Percentiles rank a stretch among this genome's conserved stretches.
phyloP scores from a whole-genome alignment of 2,888 invertebrate genomes.

The Ptychoptera albimana region DNA sequence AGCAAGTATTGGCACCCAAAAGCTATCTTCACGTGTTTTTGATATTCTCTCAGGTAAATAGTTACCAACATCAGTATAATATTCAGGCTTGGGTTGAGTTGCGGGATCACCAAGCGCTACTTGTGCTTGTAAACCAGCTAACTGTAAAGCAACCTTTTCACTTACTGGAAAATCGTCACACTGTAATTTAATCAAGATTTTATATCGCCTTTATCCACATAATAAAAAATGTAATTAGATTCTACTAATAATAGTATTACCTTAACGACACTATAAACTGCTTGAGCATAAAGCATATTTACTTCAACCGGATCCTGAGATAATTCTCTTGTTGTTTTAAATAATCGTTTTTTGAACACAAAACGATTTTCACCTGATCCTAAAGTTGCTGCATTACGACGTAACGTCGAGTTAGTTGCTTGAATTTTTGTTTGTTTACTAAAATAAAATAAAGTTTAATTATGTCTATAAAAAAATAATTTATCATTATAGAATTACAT shows the following conservation, averaged over 20 bases:
- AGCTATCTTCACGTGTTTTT: slow-evolving; percentile 58
- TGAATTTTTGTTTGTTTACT: slow-evolving; percentile 41
- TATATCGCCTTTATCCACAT: no score
- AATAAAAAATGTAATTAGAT: slow-evolving; percentile 1
- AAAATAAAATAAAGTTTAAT: slow-evolving; percentile 8
- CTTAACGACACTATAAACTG: slow-evolving; percentile 88
- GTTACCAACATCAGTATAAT: slow-evolving; percentile 80
- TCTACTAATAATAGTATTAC: slow-evolving; percentile 31
- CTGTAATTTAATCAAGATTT: slow-evolving; percentile 32
- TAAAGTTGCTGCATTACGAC: slow-evolving; percentile 47
- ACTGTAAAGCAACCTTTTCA: slow-evolving; percentile 83
- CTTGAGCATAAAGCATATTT: slow-evolving; percentile 85
- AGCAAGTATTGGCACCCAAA: slow-evolving; percentile 75
- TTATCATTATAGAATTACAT: slow-evolving; percentile 37
- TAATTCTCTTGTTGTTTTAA: slow-evolving; percentile 72
- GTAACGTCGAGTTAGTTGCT: slow-evolving; percentile 34
- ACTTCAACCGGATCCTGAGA: slow-evolving; percentile 93
- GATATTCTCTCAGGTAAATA: slow-evolving; percentile 77
- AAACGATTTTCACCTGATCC: slow-evolving; percentile 81
- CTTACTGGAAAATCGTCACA: slow-evolving; percentile 90
- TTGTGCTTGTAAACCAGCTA: slow-evolving; percentile 88
- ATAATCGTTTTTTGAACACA: slow-evolving; percentile 80
- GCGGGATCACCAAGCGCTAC: slow-evolving; percentile 79
- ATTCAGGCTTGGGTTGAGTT: slow-evolving; percentile 56
- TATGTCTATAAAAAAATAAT: background rate